Base-by-base conservation (phyloP, 2,113 vertebrate species). In the Nerophis ophidion region DNA sequence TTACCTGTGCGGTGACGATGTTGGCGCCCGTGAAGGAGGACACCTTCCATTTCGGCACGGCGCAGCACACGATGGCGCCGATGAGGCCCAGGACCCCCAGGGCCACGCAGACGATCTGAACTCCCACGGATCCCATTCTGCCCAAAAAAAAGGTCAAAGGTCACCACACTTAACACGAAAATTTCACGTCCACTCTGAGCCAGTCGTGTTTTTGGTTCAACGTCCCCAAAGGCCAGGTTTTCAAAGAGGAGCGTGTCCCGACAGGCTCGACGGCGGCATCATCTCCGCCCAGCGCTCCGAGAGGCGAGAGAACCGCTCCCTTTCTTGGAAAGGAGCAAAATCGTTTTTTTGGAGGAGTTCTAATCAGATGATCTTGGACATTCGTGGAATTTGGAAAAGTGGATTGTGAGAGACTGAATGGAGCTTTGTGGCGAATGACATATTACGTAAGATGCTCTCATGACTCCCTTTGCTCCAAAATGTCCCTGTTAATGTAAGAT, bases 1-100 rank as follows among this genome's bases (percentile, higher is more conserved):
- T 64, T 85, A 91, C 90, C 90, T 90, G 86, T 7, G 91, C 88
- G 3, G 83, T 90, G 49, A 92, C 77, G 6, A 92, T 92, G 74
- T 85, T 90, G 26, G 67, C 1, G 6, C 91, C 91, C 0, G 52
- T 71, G 55, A 89, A 91, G 19, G 91, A 70, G 0, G 87, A 85
- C 17, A 90, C 79, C 26, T 74, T 90, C 91, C 91, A 92, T 52
- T 26, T 73, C 1, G 91, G 89, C 19, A 91, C 12, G 0, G 77
- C 66, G 5, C 87, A 89, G 75, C 86, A 88, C 0, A 91, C 75
- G 2, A 91, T 77, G 46, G 48, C 65, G 33, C 85, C 90, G 3
- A 91, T 50, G 45, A 92, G 71, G 2, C 91, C 90, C 0, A 92
- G 35, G 19, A 92, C 35, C 38, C 85, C 82, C 1, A 92, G 60